phyloP scores from a whole-genome alignment of 1,140 invertebrate species.

The Brachionus rubens region DNA sequence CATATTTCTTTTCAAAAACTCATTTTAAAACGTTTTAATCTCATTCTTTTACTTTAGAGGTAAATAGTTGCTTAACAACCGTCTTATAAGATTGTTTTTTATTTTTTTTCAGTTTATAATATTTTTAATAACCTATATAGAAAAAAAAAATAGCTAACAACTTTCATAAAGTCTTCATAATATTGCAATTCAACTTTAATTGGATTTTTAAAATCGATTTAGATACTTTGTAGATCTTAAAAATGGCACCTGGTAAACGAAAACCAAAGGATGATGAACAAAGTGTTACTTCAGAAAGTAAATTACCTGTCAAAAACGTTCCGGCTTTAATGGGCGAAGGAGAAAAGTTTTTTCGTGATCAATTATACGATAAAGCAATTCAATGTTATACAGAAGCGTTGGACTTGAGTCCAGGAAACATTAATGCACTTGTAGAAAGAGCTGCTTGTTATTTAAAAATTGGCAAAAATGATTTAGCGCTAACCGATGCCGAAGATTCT shows the following conservation, averaged over 20 bases:
- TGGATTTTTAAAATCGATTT: no score
- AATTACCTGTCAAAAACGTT: constrained; percentile 41
- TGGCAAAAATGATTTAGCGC: constrained; percentile 75
- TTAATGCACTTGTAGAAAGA: constrained; percentile 77
- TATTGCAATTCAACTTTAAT: no score
- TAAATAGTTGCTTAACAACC: no score
- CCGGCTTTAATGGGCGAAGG: constrained; percentile 46
- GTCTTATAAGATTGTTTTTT: no score
- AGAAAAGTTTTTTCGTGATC: constrained; percentile 45
- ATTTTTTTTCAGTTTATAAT: no score
- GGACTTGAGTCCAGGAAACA: constrained; percentile 77
- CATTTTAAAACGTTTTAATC: no score
- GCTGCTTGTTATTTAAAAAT: constrained; percentile 84
- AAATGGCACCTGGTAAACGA: constrained; percentile 23
- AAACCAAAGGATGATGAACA: constrained; percentile 46
- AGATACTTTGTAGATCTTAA: not conserved
- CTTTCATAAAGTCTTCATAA: no score
- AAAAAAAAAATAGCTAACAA: no score
- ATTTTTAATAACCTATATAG: no score
- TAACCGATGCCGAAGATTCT: constrained; percentile 78
- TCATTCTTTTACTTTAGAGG: no score
- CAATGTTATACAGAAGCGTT: constrained; percentile 60
- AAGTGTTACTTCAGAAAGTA: constrained; percentile 39
- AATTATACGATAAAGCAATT: constrained; percentile 48
- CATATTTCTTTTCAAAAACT: no score